phyloP scores from a whole-genome alignment of 2,888 invertebrate genomes.

The Athripsodes cinereus region DNA sequence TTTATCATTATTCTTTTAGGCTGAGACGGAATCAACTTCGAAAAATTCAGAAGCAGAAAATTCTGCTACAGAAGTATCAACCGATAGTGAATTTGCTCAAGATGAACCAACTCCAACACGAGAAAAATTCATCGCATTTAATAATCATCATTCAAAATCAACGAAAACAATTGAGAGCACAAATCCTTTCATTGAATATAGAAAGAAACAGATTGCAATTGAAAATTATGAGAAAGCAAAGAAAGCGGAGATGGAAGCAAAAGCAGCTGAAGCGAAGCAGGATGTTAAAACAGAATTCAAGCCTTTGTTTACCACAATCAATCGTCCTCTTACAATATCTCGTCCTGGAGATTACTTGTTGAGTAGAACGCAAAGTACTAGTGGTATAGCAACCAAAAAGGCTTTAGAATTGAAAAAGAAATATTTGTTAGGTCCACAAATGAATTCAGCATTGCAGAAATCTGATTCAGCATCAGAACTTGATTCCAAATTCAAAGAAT shows the following conservation, averaged over 20 bases:
- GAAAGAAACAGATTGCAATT: conserved; percentile 16
- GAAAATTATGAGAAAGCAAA: conserved; percentile 6
- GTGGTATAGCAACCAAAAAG: conserved; percentile 81
- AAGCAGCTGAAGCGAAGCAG: conserved; percentile 21
- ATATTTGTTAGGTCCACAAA: conserved; percentile 70
- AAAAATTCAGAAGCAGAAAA: conserved; percentile 70
- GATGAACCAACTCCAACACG: neutral
- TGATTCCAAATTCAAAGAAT: conserved; percentile 77
- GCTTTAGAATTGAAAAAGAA: conserved; percentile 81
- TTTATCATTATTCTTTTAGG: conserved; percentile 46
- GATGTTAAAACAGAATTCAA: conserved; percentile 25
- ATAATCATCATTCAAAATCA: neutral
- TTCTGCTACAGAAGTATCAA: conserved; percentile 87
- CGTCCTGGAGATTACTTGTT: conserved; percentile 66
- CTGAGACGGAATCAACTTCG: conserved; percentile 54
- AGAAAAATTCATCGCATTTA: neutral
- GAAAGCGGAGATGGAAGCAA: conserved; percentile 2
- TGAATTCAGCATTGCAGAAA: conserved; percentile 66
- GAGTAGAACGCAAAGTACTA: conserved; percentile 78
- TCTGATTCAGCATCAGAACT: conserved; percentile 79
- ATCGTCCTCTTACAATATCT: conserved; percentile 12
- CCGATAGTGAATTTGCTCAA: conserved; percentile 78
- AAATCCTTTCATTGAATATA: conserved; percentile 62
- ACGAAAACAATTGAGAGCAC: conserved; percentile 30
- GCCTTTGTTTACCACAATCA: conserved; percentile 11